A percentile compares a stretch with the other conserved stretches of the same genome.
Conservation (phyloP, 2,113 vertebrate species). For the Halcyon malimbica region DNA sequence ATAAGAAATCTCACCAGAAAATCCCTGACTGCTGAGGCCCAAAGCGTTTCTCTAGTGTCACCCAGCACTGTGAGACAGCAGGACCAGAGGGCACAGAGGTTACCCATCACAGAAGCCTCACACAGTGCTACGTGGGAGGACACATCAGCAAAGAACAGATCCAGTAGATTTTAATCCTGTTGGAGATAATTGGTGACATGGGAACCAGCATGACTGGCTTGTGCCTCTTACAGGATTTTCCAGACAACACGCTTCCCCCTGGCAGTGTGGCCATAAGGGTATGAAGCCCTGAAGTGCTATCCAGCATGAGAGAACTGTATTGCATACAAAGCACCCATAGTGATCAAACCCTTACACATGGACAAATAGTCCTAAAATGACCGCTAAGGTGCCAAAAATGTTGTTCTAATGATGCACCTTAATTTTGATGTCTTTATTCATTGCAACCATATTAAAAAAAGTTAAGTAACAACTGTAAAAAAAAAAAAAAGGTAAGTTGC, state of each 20-base stretch:
- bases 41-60: neutral
- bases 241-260: accelerated
- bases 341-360: neutral
- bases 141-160: neutral
- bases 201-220: neutral
- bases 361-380: neutral
- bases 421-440: neutral
- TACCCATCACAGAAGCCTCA: neutral
- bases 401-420: neutral
- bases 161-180: neutral
- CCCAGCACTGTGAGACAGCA: neutral
- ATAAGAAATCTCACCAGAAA: neutral
- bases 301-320: neutral
- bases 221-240: neutral
- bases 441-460: neutral
- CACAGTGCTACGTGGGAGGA: neutral
- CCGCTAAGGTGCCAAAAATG: neutral
- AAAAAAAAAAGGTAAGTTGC: neutral
- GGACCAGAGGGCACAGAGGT: neutral
- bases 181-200: neutral
- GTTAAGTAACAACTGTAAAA: neutral
- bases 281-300: neutral
- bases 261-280: neutral
- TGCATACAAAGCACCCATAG: accelerated
- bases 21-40: neutral